These are phyloP conservation scores for Apis laboriosa DNA, from an alignment of 1,140 invertebrate genomes.

Conservation along the genomic window DNA sequence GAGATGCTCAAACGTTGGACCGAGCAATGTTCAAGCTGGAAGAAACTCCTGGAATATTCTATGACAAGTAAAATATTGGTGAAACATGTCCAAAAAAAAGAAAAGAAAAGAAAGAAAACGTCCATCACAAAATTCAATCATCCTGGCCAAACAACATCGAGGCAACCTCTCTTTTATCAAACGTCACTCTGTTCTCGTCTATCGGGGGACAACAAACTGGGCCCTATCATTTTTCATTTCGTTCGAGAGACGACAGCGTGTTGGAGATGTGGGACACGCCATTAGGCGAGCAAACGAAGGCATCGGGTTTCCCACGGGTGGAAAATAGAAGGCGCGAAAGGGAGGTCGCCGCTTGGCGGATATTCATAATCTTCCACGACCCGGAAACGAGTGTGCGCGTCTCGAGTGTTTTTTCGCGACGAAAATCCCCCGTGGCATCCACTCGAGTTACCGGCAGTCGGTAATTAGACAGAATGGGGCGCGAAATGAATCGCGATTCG, in stretches of 20 bases:
- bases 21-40: no score
- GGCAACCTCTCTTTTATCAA: background rate
- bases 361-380: slow-evolving; percentile 27
- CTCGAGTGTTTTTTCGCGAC: background rate
- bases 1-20: no score
- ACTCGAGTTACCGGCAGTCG: background rate
- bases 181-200: background rate
- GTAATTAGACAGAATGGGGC: background rate
- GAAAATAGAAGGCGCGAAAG: slow-evolving; percentile 31
- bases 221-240: slow-evolving; percentile 27
- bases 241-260: background rate
- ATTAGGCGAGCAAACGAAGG: slow-evolving; percentile 43
- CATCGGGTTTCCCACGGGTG: slow-evolving; percentile 18
- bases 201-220: slow-evolving; percentile 14
- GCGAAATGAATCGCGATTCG: background rate
- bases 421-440: background rate
- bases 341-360: background rate
- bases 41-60: no score
- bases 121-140: slow-evolving; percentile 11
- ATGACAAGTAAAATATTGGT: background rate
- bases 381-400: background rate
- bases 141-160: background rate
- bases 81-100: background rate
- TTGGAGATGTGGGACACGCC: slow-evolving; percentile 37
- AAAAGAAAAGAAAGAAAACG: background rate